phyloP scores from a whole-genome alignment of 2,113 vertebrate genomes.

The Hemibagrus wyckioides region DNA sequence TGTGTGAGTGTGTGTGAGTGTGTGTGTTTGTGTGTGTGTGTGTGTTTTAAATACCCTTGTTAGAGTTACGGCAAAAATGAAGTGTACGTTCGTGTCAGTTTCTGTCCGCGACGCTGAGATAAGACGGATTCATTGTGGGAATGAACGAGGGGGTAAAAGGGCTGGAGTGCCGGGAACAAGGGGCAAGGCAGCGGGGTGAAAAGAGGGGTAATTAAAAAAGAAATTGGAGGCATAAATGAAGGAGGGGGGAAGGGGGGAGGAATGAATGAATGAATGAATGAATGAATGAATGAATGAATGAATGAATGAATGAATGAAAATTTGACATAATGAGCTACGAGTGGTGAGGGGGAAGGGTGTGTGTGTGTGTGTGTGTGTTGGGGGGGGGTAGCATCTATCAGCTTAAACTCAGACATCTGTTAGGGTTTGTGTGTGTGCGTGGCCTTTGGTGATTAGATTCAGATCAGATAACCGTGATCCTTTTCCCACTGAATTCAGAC shows the following conservation, averaged over 20 bases:
- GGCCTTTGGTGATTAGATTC: constrained; percentile 45
- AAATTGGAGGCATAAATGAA: constrained; percentile 66
- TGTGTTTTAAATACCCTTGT: no score
- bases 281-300: constrained; percentile 68
- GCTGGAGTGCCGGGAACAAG: constrained; percentile 32
- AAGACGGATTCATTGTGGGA: constrained; percentile 44
- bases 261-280: constrained; percentile 76
- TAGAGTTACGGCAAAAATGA: not conserved
- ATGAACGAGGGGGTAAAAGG: constrained; percentile 40
- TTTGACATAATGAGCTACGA: not conserved
- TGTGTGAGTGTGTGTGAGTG: constrained; percentile 22
- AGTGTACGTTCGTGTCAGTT: constrained; percentile 37
- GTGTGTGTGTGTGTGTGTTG: constrained; percentile 13
- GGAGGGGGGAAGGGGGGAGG: constrained; percentile 43
- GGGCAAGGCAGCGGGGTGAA: constrained; percentile 49
- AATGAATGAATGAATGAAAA: constrained; percentile 20
- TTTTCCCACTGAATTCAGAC: not conserved
- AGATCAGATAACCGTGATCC: constrained; percentile 40
- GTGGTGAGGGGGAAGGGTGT: constrained; percentile 43
- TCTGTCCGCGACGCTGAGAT: constrained; percentile 29
- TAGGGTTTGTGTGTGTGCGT: constrained; percentile 50
- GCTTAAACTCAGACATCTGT: constrained; percentile 80
- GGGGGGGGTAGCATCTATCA: constrained; percentile 67
- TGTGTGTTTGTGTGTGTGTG: constrained; percentile 34
- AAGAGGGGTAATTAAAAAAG: constrained; percentile 70